Percentiles rank a stretch among this genome's conserved stretches.
Conservation (phyloP, 1,140 invertebrate genomes). For the Stenopsyche tienmushanensis region DNA sequence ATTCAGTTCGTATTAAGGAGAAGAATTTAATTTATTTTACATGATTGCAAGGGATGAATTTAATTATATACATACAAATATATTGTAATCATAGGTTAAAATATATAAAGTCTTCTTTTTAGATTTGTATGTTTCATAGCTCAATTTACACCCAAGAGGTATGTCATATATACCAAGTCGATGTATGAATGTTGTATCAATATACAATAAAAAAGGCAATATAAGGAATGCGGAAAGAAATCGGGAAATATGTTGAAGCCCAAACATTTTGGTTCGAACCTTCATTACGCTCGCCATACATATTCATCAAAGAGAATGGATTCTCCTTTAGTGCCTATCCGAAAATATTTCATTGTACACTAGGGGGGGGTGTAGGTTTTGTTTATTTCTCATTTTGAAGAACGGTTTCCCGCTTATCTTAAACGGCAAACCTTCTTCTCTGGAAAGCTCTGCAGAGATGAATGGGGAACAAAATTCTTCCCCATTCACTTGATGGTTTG, state of each 20-base stretch:
- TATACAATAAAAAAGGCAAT: slow-evolving; percentile 17
- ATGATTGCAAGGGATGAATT: too few species aligned
- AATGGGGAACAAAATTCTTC: slow-evolving; percentile 10
- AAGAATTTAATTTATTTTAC: too few species aligned
- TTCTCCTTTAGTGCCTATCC: slow-evolving; percentile 16
- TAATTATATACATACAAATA: too few species aligned
- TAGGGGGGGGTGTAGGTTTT: background rate
- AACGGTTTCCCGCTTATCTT: background rate
- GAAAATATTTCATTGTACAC: background rate
- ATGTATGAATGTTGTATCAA: too few species aligned
- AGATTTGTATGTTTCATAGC: too few species aligned
- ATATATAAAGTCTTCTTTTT: too few species aligned
- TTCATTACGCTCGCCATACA: slow-evolving; percentile 21
- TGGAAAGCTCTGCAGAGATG: slow-evolving; percentile 3
- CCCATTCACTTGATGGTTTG: slow-evolving; percentile 14
- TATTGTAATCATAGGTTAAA: too few species aligned
- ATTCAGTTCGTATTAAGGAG: too few species aligned
- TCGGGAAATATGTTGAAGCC: slow-evolving; percentile 15
- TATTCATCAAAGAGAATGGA: slow-evolving; percentile 26
- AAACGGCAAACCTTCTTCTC: background rate
- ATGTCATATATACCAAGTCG: too few species aligned
- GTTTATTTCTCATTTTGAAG: slow-evolving; percentile 14
- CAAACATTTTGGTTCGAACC: slow-evolving; percentile 7
- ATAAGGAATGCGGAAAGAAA: slow-evolving; percentile 5
- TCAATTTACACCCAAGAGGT: too few species aligned